Evolutionary conservation across 1,140 invertebrate species (phyloP).

Genomic region (Nixonia krombeini): DNA sequence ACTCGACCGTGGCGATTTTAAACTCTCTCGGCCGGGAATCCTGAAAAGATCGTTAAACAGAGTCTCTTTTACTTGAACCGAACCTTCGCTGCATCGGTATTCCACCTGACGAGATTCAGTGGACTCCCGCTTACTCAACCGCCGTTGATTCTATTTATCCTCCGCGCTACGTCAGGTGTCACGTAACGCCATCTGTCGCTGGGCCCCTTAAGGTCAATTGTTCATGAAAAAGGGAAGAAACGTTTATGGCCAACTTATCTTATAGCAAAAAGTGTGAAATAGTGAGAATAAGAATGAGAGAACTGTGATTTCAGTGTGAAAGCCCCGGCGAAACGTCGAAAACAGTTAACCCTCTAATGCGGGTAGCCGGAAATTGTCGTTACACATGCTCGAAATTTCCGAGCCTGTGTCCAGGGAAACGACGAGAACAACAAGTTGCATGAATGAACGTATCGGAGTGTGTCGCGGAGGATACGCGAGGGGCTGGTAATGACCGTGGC

Average conservation of each 20-base stretch:
- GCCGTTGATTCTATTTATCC: too few relatives aligned
- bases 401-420: constrained; percentile 29
- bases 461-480: constrained; percentile 60
- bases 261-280: too few relatives aligned
- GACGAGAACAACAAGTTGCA: constrained; percentile 37
- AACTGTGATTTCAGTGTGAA: neutral
- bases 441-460: constrained; percentile 64
- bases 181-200: too few relatives aligned
- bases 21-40: too few relatives aligned
- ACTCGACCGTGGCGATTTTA: neutral
- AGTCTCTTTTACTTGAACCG: neutral
- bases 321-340: constrained; percentile 2
- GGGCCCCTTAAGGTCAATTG: too few relatives aligned
- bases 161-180: too few relatives aligned
- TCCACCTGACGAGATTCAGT: too few relatives aligned
- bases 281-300: neutral
- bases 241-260: too few relatives aligned
- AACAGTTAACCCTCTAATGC: too few relatives aligned
- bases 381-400: constrained; percentile 26
- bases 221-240: too few relatives aligned
- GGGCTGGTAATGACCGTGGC: constrained; percentile 67
- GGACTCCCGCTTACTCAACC: too few relatives aligned
- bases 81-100: neutral
- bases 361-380: too few relatives aligned
- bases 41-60: neutral